Conservation (phyloP, 2,113 vertebrate species). For the Crotophaga sulcirostris region DNA sequence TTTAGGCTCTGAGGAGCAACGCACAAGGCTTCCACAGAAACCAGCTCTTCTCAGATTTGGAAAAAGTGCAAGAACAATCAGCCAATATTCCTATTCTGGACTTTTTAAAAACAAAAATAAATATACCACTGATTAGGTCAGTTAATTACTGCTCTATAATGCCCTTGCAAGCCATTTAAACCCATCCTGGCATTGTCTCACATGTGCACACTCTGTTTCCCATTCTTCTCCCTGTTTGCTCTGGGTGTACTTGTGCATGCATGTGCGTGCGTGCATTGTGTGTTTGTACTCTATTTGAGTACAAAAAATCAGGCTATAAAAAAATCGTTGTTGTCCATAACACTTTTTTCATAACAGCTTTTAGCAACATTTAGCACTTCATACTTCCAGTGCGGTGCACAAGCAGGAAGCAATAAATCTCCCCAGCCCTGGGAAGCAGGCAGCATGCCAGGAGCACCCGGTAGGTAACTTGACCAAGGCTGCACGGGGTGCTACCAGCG, state of each 20-base stretch:
- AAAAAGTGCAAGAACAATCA: not conserved
- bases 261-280: fast-evolving
- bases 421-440: not conserved
- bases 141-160: not conserved
- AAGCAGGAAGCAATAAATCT: not conserved
- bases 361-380: not conserved
- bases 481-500: fast-evolving
- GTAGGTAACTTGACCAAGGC: not conserved
- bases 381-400: not conserved
- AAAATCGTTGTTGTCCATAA: not conserved
- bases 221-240: not conserved
- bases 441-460: not conserved
- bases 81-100: not conserved
- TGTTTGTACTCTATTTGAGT: not conserved
- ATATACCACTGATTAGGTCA: not conserved
- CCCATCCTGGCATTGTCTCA: not conserved
- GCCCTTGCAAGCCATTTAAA: not conserved
- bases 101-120: not conserved
- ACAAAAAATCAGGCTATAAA: not conserved
- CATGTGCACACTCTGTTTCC: not conserved
- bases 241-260: fast-evolving
- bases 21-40: not conserved
- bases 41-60: not conserved
- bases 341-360: not conserved
- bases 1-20: not conserved